Percentiles rank a stretch among this genome's conserved stretches.
phyloP scores from a whole-genome alignment of 2,113 vertebrate genomes.

The Polypterus bichir region DNA sequence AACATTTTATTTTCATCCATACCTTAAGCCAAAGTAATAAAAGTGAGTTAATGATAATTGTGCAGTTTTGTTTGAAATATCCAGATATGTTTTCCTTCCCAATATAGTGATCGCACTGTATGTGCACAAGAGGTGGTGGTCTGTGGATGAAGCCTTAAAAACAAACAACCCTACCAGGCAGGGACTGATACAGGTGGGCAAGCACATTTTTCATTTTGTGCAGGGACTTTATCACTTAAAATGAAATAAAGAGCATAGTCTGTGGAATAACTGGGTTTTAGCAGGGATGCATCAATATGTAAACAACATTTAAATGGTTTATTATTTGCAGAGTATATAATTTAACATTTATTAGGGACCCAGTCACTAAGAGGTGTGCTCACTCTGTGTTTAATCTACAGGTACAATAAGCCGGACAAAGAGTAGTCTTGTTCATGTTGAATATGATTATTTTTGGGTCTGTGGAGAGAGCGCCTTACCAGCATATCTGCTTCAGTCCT shows the following conservation, averaged over 20 bases:
- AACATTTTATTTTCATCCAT: no score
- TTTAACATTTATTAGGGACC: no score
- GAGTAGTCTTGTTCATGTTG: constrained; percentile 77
- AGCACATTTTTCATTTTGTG: no score
- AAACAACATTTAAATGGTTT: no score
- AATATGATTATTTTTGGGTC: constrained; percentile 69
- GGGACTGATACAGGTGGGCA: constrained; percentile 57
- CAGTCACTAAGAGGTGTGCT: background rate
- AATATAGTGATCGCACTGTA: constrained; percentile 65
- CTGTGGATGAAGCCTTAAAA: constrained; percentile 55
- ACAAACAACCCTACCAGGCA: constrained; percentile 53
- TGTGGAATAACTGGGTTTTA: no score
- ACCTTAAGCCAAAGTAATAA: no score
- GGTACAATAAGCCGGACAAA: constrained; percentile 73
- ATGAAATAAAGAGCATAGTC: no score
- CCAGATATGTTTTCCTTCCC: background rate
- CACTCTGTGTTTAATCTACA: constrained; percentile 35
- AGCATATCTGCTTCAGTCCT: constrained; percentile 43
- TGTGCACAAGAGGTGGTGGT: constrained; percentile 63
- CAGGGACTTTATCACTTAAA: no score
- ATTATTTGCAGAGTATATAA: no score
- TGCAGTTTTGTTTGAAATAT: no score
- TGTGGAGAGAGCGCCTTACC: constrained; percentile 45
- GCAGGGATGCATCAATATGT: no score
- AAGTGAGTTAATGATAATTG: no score